Percentiles rank a stretch among this genome's conserved stretches.
phyloP scores from a whole-genome alignment of 2,113 vertebrate species.

The Sylvia atricapilla region DNA sequence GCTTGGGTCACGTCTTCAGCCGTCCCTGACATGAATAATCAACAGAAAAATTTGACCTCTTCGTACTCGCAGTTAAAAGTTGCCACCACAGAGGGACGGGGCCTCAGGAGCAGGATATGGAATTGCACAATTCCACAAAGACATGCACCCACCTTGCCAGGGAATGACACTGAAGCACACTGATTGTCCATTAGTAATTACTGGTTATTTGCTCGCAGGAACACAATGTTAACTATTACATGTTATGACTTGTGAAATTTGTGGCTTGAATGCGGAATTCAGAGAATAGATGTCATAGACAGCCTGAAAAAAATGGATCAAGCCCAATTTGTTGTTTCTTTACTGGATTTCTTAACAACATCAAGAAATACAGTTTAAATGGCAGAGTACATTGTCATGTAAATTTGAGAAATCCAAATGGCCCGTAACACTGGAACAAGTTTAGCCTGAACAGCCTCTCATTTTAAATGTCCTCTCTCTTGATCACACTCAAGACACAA shows the following conservation, averaged over 20 bases:
- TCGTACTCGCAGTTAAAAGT: accelerated
- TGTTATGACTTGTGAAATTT: background rate
- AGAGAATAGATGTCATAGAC: background rate
- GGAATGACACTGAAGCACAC: too few relatives aligned
- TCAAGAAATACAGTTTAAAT: background rate
- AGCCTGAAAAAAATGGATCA: background rate
- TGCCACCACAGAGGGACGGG: background rate
- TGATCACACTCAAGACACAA: background rate
- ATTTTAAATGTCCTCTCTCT: accelerated
- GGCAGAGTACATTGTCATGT: accelerated
- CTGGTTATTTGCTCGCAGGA: background rate
- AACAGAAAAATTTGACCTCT: background rate
- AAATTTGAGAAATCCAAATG: background rate
- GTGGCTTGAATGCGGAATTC: background rate
- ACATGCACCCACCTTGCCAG: accelerated
- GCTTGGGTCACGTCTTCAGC: background rate
- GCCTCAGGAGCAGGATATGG: background rate
- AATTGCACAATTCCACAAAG: background rate
- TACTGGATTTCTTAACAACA: accelerated
- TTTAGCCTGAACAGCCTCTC: accelerated
- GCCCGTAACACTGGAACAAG: accelerated
- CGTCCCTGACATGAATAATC: background rate
- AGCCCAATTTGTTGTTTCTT: background rate
- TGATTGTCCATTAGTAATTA: background rate
- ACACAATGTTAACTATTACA: background rate